Evolutionary conservation across 92 coral and sea anemone species (phyloP).

Genomic region (Montipora capitata): DNA sequence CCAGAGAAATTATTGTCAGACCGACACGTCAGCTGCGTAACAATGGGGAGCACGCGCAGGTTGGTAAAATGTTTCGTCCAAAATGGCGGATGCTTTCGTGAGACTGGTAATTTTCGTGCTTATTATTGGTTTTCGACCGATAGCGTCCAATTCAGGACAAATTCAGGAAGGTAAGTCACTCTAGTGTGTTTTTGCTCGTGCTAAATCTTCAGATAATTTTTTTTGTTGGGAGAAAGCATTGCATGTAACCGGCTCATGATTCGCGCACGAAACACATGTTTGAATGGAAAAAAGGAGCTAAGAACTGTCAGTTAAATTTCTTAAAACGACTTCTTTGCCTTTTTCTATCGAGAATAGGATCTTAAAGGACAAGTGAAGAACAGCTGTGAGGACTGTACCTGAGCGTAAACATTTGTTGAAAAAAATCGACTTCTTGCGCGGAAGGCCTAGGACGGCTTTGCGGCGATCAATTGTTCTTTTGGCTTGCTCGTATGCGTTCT

Average conservation of each 20-base stretch:
- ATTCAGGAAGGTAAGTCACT: constrained; percentile 19
- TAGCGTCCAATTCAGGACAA: background rate
- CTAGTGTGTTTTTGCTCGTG: background rate
- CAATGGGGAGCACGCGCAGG: constrained; percentile 83
- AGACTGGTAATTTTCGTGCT: constrained; percentile 23
- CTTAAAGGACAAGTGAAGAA: background rate
- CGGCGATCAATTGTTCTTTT: constrained; percentile 30
- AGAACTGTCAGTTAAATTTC: background rate
- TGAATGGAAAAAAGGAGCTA: background rate
- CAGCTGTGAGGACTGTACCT: background rate
- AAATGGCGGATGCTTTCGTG: constrained; percentile 74
- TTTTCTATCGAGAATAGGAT: background rate
- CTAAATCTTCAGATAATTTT: background rate
- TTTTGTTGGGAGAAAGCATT: background rate
- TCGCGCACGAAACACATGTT: constrained; percentile 22
- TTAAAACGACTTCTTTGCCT: background rate
- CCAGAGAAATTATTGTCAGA: constrained; percentile 33
- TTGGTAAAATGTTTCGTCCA: constrained; percentile 47
- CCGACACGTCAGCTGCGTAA: constrained; percentile 90
- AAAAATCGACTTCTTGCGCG: too few relatives aligned
- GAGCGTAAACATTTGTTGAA: too few relatives aligned
- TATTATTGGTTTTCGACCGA: constrained; percentile 32
- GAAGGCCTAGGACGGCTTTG: too few relatives aligned
- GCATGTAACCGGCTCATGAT: background rate
- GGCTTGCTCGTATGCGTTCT: too few relatives aligned